Evolutionary conservation across 1,140 invertebrate genomes (phyloP).

Genomic region (Tribolium castaneum): DNA sequence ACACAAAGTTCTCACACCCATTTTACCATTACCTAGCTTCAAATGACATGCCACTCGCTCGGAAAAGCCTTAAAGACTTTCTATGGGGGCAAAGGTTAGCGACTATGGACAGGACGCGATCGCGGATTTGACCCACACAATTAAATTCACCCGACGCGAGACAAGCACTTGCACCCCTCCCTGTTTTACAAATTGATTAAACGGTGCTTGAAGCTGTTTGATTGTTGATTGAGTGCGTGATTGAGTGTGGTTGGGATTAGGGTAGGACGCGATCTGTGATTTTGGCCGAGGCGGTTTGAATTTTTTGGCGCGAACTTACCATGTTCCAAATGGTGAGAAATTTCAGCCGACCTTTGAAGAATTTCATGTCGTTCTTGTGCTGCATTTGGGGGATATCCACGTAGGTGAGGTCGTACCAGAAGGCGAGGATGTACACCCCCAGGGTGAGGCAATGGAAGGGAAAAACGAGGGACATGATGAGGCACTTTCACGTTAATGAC

Average conservation of each 20-base stretch:
- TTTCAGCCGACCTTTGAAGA: constrained; percentile 27
- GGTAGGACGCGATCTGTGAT: neutral
- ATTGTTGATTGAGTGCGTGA: too few relatives aligned
- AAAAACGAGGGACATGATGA: neutral
- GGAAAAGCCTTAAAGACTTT: neutral
- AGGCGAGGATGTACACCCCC: neutral
- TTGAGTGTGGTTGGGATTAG: neutral
- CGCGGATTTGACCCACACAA: neutral
- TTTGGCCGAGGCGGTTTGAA: neutral
- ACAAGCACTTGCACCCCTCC: too few relatives aligned
- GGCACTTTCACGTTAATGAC: neutral
- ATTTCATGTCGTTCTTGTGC: neutral
- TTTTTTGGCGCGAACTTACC: constrained; percentile 24
- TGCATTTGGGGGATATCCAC: neutral
- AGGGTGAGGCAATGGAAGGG: constrained; percentile 12
- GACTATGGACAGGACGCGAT: neutral
- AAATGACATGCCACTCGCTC: neutral
- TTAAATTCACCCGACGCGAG: too few relatives aligned
- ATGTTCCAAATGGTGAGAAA: constrained; percentile 45
- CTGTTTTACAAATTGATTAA: too few relatives aligned
- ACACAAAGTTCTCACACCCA: constrained; percentile 66
- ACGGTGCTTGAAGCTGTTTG: too few relatives aligned
- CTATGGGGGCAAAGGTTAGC: constrained; percentile 13
- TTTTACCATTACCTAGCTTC: constrained; percentile 23
- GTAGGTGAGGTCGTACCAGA: constrained; percentile 21